Percentiles rank a stretch among this genome's conserved stretches.
Evolutionary conservation across 2,888 invertebrate genomes (phyloP).

Genomic region (Polia nebulosa): DNA sequence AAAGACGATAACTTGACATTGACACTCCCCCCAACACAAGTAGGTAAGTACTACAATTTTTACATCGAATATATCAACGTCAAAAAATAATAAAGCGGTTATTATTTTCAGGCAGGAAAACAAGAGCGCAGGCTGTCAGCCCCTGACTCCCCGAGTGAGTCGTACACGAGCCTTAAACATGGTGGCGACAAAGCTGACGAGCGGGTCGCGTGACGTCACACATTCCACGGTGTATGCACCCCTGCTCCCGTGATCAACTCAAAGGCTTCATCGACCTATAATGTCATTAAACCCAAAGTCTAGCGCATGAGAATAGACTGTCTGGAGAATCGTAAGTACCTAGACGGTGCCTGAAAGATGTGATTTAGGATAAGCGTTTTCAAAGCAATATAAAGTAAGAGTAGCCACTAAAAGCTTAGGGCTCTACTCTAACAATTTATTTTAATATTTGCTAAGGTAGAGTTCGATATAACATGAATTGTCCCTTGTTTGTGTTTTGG

Average conservation of each 20-base stretch:
- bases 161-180: constrained; percentile 66
- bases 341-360: neutral
- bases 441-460: neutral
- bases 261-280: constrained; percentile 48
- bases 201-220: constrained; percentile 86
- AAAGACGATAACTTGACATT: constrained; percentile 5
- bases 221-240: constrained; percentile 70
- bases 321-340: neutral
- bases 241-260: constrained; percentile 55
- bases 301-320: neutral
- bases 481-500: no score
- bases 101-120: constrained; percentile 44
- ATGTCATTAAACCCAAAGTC: constrained; percentile 32
- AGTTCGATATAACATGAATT: no score
- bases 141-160: constrained; percentile 50
- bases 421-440: neutral
- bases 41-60: neutral
- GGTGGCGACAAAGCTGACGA: constrained; percentile 80
- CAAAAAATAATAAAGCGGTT: constrained; percentile 34
- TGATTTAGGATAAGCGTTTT: neutral
- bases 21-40: neutral
- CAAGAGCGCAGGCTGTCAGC: constrained; percentile 49
- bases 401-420: neutral
- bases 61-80: constrained; percentile 16
- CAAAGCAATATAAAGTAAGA: neutral